Base-by-base conservation (phyloP, 2,888 invertebrate species). In the Mythimna lalbum region DNA sequence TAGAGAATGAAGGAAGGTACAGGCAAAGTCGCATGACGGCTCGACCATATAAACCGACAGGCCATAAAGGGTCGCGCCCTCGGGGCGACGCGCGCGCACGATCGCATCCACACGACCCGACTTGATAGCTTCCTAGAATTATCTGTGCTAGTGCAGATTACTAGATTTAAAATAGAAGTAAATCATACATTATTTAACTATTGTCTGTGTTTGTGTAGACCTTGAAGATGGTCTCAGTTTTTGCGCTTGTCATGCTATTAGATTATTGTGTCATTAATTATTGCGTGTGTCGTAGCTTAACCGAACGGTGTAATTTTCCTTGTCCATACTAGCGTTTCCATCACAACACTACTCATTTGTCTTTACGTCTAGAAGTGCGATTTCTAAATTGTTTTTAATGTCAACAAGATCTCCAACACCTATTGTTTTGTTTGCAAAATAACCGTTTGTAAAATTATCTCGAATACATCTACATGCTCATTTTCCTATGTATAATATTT, bases 101-200 rank as follows among this genome's bases (percentile, higher is more conserved):
- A 92, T 87, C 83, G 76, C 77, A 86, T 87, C 88, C 86, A 86
- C 88, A 89, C 89, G 89, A 89, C 86, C 86, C 75, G 71, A 70
- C 82, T 77, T 81, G 88, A 91, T 89, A 87, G 88, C 87, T 89
- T 87, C 87, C 87, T 88, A 85, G 86, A 86, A 89, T 90, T 90
- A 89, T 83, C 83, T 83, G 59, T 73, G 53, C 63, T 63, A 70
- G 59, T 69, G 56, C 31, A 78, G 66, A 76, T 75, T 63, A 64
- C 57, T 71, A 72, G 62, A 66, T 72, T 69, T 78, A 69, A 31
- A 70, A 69, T 59, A 52, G 0, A 50, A 52, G 10, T 68, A 66
- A 57, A 69, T 68, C 61, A 36, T 63, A 39, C 19, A 50, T 61
- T 36, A 55, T 59, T 62, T 33, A 55, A 62, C 14, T 57, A 47